These are phyloP conservation scores for Tretioscincus oriximinensis DNA, from an alignment of 2,113 vertebrate species.

Conservation along the genomic window DNA sequence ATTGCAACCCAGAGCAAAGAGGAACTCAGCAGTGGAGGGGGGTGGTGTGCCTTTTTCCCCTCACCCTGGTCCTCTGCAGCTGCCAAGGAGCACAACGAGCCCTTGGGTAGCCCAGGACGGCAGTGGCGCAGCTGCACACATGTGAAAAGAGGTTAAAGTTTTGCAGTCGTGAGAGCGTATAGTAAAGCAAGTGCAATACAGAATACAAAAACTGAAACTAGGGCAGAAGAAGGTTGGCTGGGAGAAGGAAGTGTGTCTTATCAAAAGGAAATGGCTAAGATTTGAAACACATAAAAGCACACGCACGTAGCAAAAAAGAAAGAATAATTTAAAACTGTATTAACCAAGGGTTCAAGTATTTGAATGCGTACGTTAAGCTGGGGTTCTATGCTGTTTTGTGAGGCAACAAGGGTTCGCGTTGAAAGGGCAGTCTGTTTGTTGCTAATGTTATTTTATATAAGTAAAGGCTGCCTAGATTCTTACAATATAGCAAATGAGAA, in stretches of 20 bases:
- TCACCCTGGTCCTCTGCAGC: slow-evolving; percentile 54
- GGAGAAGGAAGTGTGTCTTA: slow-evolving; percentile 53
- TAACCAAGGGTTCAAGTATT: slow-evolving; percentile 56
- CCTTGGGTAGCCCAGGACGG: slow-evolving; percentile 61
- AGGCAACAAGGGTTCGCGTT: slow-evolving; percentile 32
- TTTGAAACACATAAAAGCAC: slow-evolving; percentile 33
- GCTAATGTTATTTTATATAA: slow-evolving; percentile 48
- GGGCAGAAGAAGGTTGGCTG: slow-evolving; percentile 60
- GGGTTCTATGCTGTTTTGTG: slow-evolving; percentile 46
- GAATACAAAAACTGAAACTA: slow-evolving; percentile 63
- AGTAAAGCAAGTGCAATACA: slow-evolving; percentile 70
- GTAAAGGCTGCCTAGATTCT: slow-evolving; percentile 37
- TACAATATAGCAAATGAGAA: slow-evolving; percentile 25
- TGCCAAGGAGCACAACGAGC: slow-evolving; percentile 62
- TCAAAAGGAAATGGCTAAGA: slow-evolving; percentile 54
- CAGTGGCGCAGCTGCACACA: slow-evolving; percentile 53
- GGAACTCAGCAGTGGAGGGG: slow-evolving; percentile 61
- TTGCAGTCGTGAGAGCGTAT: slow-evolving; percentile 43
- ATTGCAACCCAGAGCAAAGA: slow-evolving; percentile 51
- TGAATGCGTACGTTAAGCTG: slow-evolving; percentile 50
- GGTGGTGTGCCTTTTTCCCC: slow-evolving; percentile 62
- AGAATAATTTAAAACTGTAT: slow-evolving; percentile 46
- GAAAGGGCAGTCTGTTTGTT: slow-evolving; percentile 52
- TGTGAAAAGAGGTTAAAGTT: slow-evolving; percentile 37
- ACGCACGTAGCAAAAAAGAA: background rate